Evolutionary conservation across 2,797 vertebrate species (phyloP).

Genomic region (Pampus argenteus): DNA sequence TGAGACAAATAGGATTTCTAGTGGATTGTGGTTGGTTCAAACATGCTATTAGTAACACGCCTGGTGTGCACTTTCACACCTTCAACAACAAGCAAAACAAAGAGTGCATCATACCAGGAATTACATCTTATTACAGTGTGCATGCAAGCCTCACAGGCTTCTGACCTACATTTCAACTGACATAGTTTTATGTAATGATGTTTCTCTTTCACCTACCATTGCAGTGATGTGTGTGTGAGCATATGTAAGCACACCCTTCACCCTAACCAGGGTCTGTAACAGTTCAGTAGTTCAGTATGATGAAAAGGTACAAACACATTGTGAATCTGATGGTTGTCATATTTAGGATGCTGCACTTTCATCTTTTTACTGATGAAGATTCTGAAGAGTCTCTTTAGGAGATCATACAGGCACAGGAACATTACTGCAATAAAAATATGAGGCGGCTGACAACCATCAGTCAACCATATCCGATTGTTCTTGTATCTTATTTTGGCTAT

Average conservation of each 20-base stretch:
- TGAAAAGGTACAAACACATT: background rate
- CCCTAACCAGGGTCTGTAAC: background rate
- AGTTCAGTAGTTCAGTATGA: background rate
- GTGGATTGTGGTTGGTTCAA: constrained; percentile 55
- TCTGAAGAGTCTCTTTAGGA: background rate
- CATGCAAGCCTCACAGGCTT: constrained; percentile 9
- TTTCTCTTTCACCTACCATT: background rate
- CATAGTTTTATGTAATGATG: constrained; percentile 1
- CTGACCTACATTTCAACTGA: constrained; percentile 7
- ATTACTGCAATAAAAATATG: background rate
- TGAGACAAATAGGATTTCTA: constrained; percentile 57
- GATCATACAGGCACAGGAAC: background rate
- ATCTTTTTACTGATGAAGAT: background rate
- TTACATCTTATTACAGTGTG: background rate
- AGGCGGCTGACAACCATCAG: background rate
- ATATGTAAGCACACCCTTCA: background rate
- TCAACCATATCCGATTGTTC: background rate
- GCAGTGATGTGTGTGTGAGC: background rate
- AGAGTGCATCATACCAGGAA: background rate
- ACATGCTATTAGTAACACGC: constrained; percentile 20
- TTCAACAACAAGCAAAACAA: background rate
- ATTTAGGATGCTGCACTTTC: background rate
- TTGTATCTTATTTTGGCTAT: background rate
- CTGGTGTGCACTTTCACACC: constrained; percentile 3
- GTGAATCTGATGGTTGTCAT: background rate